Conservation (phyloP, 2,888 invertebrate genomes). For the Mactromeris polynyma region DNA sequence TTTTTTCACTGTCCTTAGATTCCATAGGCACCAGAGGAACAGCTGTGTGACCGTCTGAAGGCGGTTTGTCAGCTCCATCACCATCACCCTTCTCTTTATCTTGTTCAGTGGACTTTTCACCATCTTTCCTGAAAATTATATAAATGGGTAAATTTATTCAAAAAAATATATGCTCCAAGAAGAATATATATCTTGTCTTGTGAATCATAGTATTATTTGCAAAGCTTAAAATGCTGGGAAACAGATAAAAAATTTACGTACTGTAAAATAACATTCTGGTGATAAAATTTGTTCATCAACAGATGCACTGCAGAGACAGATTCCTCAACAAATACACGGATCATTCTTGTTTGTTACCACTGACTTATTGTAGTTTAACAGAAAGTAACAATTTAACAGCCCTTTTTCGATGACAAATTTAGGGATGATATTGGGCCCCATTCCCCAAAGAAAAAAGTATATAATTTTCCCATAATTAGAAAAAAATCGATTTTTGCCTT, state of each 20-base stretch:
- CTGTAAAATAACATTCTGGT: no score
- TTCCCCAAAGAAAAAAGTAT: no score
- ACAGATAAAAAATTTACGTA: no score
- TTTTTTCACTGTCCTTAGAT: constrained; percentile 25
- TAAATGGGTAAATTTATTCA: neutral
- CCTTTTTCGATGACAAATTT: no score
- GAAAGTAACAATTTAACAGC: no score
- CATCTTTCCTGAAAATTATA: constrained; percentile 21
- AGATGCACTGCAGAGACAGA: no score
- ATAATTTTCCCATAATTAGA: neutral
- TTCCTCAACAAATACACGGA: no score
- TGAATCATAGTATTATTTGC: neutral
- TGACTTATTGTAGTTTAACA: no score
- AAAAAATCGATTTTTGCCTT: neutral
- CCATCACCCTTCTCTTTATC: neutral
- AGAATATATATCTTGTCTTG: neutral
- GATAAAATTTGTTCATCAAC: no score
- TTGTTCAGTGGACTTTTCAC: constrained; percentile 15
- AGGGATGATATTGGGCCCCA: no score
- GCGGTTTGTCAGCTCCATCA: constrained; percentile 6
- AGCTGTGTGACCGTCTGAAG: constrained; percentile 56
- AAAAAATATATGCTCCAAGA: neutral
- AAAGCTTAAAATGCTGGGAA: neutral
- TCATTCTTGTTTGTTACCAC: no score
- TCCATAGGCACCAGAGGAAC: constrained; percentile 52